Evolutionary conservation across 1,140 invertebrate species (phyloP).

Genomic region (Hirudo medicinalis): DNA sequence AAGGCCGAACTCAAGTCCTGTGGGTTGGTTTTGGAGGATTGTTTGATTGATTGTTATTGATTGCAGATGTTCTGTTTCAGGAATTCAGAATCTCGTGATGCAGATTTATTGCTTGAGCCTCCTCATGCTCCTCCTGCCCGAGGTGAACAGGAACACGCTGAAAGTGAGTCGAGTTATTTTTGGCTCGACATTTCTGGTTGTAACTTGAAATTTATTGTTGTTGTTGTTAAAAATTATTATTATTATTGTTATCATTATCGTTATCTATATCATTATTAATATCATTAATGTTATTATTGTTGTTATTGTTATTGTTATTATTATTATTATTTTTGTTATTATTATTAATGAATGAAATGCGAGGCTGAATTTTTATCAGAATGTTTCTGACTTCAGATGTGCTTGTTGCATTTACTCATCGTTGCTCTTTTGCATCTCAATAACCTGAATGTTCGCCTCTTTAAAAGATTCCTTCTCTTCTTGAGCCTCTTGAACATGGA

Average conservation of each 20-base stretch:
- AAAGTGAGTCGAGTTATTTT: constrained; percentile 29
- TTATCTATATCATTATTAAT: neutral
- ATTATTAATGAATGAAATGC: neutral
- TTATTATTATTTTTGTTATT: neutral
- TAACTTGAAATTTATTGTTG: neutral
- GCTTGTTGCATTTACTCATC: too few relatives aligned
- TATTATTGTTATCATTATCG: neutral
- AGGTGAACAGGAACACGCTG: constrained; percentile 66
- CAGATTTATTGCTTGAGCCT: constrained; percentile 56
- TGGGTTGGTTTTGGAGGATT: neutral
- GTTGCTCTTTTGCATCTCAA: too few relatives aligned
- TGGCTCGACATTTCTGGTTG: neutral
- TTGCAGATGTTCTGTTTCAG: constrained; percentile 27
- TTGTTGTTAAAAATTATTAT: neutral
- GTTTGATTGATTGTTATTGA: neutral
- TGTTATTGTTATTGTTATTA: neutral
- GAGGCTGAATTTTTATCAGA: neutral
- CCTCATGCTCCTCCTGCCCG: constrained; percentile 63
- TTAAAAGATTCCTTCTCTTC: too few relatives aligned
- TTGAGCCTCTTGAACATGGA: neutral
- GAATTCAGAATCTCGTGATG: constrained; percentile 39
- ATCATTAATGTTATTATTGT: neutral
- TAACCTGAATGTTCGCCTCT: too few relatives aligned
- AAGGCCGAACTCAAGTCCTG: too few relatives aligned
- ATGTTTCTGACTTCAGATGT: too few relatives aligned